Conservation (phyloP, 2,113 vertebrate genomes). For the Myrmecobius fasciatus region DNA sequence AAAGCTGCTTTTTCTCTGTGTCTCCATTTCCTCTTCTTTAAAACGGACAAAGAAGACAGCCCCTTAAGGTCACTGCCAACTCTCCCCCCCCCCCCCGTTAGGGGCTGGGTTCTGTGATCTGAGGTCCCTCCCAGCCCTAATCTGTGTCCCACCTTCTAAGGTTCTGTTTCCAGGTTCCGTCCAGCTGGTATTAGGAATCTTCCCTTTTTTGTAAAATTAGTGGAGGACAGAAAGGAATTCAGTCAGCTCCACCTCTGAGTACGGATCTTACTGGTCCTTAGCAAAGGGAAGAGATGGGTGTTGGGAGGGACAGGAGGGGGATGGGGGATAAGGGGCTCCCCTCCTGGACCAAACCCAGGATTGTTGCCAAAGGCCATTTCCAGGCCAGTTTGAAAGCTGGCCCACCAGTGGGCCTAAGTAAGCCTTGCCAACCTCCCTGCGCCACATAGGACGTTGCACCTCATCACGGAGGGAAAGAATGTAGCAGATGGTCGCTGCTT, state of each 20-base stretch:
- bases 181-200: background rate
- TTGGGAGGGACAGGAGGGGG: background rate
- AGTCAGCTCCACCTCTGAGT: background rate
- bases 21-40: background rate
- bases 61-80: background rate
- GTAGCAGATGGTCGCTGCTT: conserved; percentile 5
- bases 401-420: background rate
- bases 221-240: background rate
- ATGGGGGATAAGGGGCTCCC: background rate
- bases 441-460: conserved; percentile 48
- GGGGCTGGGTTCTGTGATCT: background rate
- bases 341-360: background rate
- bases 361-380: background rate
- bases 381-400: background rate
- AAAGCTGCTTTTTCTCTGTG: background rate
- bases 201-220: background rate
- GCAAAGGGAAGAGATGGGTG: background rate
- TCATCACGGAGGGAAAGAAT: conserved; percentile 62
- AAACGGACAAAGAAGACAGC: background rate
- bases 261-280: background rate
- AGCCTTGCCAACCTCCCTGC: conserved; percentile 12
- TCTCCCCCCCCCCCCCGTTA: background rate
- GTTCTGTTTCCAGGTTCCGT: background rate
- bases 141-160: background rate
- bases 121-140: background rate